Evolutionary conservation across 2,797 vertebrate species (phyloP), one percentile per base, ranked within the genome.

Genomic region (Anniella stebbinsi): DNA sequence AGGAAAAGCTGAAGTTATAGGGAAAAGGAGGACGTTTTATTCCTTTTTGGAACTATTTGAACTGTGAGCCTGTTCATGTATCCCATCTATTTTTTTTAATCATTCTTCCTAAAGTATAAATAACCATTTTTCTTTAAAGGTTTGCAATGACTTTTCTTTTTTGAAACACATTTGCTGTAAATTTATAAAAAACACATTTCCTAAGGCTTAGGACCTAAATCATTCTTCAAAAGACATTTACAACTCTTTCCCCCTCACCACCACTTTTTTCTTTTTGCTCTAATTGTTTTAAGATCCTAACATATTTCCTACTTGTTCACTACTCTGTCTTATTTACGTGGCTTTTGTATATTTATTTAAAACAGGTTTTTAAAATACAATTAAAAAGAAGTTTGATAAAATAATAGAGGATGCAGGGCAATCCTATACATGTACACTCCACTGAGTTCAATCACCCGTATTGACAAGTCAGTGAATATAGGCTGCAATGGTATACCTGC

Each of bases 321-420:
- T 57, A 57, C 12, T 57, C 13, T 57, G 54, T 57, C 3, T 23
- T 63, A 63, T 75, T 63, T 87, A n/a, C 77, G 38, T 77, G 28
- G 28, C 10, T 11, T 38, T 12, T 48, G 5, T 87, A 23, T 41
- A 13, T 60, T 73, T 86, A 17, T 63, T 63, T 63, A 51, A 78
- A 57, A 48, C n/a, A 54, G 33, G 23, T 80, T 10, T 72, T 17
- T 63, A 63, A 45, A 87, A 48, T 48, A 66, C 48, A 87, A 77
- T 87, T 67, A 48, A 88, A 88, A 82, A 63, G 28, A 18, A 45
- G 38, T 82, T 18, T 81, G 15, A 57, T 76, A 87, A 66, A 77
- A 41, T 45, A 76, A 63, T n/a, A 38, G 15, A 77, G 73, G 41
- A 86, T 76, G 11, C 38, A 38, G n/a, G 33, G 54, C 25, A 63